Base-by-base conservation (phyloP, 2,888 invertebrate species). In the Quadriops clusia region DNA sequence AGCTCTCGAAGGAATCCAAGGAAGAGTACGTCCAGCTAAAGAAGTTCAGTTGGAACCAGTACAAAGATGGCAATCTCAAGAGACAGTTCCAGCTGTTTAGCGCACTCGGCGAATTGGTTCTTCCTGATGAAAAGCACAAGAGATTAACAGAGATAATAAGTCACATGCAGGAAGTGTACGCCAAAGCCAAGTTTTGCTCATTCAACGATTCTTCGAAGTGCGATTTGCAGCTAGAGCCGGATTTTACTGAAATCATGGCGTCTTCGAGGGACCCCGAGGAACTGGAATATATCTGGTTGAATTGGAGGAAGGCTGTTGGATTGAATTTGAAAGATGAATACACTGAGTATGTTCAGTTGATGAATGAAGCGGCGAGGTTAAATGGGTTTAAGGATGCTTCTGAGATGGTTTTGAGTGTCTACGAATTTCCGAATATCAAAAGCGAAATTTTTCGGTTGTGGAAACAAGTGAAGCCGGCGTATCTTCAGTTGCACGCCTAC, bases 401-500 rank as follows among this genome's bases (percentile, higher is more conserved):
- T 0, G 85, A 83, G 16, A 85, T 84, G 51, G 91, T 93, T 90
- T 78, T 82, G 63, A 79, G 82, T 48, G 79, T 79, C 0, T 94
- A 87, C 51, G 87, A 89, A 48, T 76, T 80, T 1, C 64, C 69
- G 0, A 74, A 77, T 34, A 76, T 93, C 50, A 72, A 78, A 29
- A 65, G 77, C 35, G 86, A 89, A 44, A 62, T 91, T 12, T 84
- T 85, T 32, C 76, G 77, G 38, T 77, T 81, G 23, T 89, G 86
- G 85, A 76, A 80, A 50, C 77, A 78, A 61, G 71, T 94, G 15
- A 76, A 77, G 29, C 91, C 91, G 0, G 64, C 93, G 0, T 93
- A 93, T 54, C 80, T 85, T 40, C 72, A 84, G 15, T 64, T 94
- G 2, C 93, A 93, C 51, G 83, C 90, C 1, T 94, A 91, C 58